Evolutionary conservation across 2,113 vertebrate genomes (phyloP), one percentile per base, ranked within the genome.

Genomic region (Macquaria australasica): DNA sequence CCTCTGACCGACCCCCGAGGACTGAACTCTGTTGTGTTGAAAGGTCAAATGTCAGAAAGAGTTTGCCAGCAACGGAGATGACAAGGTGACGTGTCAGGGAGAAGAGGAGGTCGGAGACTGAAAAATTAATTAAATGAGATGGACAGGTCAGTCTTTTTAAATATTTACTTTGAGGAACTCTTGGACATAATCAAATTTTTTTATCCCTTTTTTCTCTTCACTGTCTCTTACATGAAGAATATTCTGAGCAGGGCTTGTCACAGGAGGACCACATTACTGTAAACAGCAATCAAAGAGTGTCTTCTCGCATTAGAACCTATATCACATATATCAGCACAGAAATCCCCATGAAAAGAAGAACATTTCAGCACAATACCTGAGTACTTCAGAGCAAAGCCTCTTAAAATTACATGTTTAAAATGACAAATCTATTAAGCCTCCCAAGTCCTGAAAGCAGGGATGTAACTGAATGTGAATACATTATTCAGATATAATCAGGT

Each of bases 41-140:
- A 81, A 68, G 21, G 84, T 81, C 73, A 81, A n/a, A 51, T 64
- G 73, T 74, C 62, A 25, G 21, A 31, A 51, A 16, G 34, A 68
- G 71, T 63, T 73, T 68, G 63, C 6, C 34, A 39, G 48, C 41
- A 68, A 23, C 21, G 8, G 23, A 72, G 56, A 72, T 28, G 43
- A 85, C 66, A 62, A 53, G 51, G 18, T 60, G 37, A 45, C 6
- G 9, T 51, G 31, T 73, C 50, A 34, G 23, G n/a, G 6, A 69
- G 25, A 48, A 21, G 39, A 63, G 58, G 62, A 8, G 34, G 3
- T 20, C 41, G 50, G 55, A 21, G 9, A 31, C 14, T 21, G 9
- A 31, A 43, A 23, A 59, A 50, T 6, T 0, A 48, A 31, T 64
- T 12, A 71, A 28, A 63, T 28, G 21, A 71, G 20, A 62, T 23